These are phyloP conservation scores for Bombyx huttoni DNA, from an alignment of 2,888 invertebrate species.

Conservation along the genomic window DNA sequence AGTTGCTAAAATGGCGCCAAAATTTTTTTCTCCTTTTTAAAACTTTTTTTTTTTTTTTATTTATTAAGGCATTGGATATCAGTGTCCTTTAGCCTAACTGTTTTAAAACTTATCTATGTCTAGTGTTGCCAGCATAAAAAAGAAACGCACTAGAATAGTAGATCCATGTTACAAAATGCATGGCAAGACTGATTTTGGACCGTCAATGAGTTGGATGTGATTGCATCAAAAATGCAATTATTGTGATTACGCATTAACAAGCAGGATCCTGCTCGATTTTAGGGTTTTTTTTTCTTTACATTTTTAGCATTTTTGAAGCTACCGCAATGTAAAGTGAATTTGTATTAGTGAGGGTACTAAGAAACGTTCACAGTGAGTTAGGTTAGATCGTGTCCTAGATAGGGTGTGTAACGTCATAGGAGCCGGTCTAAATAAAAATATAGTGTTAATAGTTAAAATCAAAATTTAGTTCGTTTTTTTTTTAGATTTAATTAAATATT, in stretches of 20 bases:
- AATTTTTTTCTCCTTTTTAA: too few relatives aligned
- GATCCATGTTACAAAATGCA: too few relatives aligned
- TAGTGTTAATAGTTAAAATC: constrained; percentile 23
- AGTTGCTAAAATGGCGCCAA: too few relatives aligned
- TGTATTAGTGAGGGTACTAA: constrained; percentile 29
- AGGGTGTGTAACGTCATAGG: constrained; percentile 62
- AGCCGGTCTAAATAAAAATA: constrained; percentile 32
- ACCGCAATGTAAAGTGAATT: constrained; percentile 5
- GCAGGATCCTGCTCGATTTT: too few relatives aligned
- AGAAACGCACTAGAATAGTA: too few relatives aligned
- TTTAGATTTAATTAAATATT: constrained; percentile 20
- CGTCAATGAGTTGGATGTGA: constrained; percentile 2
- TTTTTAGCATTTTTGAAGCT: neutral
- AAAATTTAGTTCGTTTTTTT: constrained; percentile 24
- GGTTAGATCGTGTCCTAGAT: constrained; percentile 45
- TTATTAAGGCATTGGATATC: too few relatives aligned
- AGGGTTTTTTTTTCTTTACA: neutral
- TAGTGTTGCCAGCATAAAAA: too few relatives aligned
- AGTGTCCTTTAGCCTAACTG: too few relatives aligned
- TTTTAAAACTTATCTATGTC: too few relatives aligned
- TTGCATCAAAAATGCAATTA: neutral
- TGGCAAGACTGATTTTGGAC: neutral
- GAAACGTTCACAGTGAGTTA: constrained; percentile 40
- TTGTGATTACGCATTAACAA: too few relatives aligned
- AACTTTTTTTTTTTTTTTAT: too few relatives aligned